Conservation (phyloP, 2,113 vertebrate species). For the Lota lota region DNA sequence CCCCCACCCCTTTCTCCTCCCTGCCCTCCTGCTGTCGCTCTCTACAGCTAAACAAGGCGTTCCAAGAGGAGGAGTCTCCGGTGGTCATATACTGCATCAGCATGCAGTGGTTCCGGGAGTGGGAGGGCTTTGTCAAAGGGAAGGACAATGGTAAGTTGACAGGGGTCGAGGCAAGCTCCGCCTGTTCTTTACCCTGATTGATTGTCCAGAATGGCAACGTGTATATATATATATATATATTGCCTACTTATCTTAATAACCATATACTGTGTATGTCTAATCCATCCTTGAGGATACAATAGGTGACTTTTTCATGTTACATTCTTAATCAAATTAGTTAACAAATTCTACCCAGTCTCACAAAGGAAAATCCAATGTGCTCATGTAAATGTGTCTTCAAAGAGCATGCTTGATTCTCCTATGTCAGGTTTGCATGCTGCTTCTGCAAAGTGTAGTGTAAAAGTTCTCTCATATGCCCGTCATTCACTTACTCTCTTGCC, state of each 20-base stretch:
- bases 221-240: too few species aligned
- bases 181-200: constrained; percentile 26
- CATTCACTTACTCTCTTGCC: constrained; percentile 18
- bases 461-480: constrained; percentile 23
- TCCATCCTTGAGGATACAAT: too few species aligned
- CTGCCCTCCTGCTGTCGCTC: constrained; percentile 14
- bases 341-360: too few species aligned
- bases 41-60: constrained; percentile 93
- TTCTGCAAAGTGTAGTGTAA: constrained; percentile 39
- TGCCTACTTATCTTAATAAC: too few species aligned
- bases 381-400: constrained; percentile 40
- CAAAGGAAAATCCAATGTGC: too few species aligned
- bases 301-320: too few species aligned
- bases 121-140: constrained; percentile 98
- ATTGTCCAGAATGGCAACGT: constrained; percentile 28
- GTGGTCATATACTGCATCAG: constrained; percentile 96
- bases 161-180: neutral
- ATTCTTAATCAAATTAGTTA: too few species aligned
- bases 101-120: constrained; percentile 99
- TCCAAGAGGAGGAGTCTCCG: constrained; percentile 96
- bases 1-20: constrained; percentile 24
- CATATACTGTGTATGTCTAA: too few species aligned
- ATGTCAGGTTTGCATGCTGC: constrained; percentile 41
- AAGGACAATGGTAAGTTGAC: constrained; percentile 92
- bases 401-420: constrained; percentile 34